Base-by-base conservation (phyloP, 1,140 invertebrate species). In the Xylocopa sonorina region DNA sequence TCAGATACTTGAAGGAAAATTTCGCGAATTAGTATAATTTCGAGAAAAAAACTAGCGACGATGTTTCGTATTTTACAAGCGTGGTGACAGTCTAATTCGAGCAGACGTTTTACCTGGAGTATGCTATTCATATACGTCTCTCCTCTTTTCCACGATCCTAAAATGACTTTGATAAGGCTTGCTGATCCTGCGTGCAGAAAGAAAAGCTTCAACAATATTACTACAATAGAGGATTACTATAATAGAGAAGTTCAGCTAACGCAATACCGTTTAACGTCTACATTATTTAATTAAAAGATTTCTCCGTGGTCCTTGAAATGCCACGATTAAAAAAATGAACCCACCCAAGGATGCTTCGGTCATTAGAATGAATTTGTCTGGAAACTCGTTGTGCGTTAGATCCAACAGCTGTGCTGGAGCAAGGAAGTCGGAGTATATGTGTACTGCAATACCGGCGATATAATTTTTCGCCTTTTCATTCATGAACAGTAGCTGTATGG, bases 331-430 rank as follows among this genome's bases (percentile, higher is more conserved):
- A n/a, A n/a, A n/a, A n/a, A n/a, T n/a, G n/a, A n/a, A n/a, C n/a
- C n/a, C n/a, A n/a, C n/a, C n/a, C n/a, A n/a, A n/a, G n/a, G n/a
- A 96, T 6, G 96, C 96, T 91, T 98, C 97, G 0, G 97, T 97
- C n/a, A 94, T 94, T 0, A 98, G 82, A 24, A 98, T 90, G 83
- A 97, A 95, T 83, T 96, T 95, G 32, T 96, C 93, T 0, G 97
- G 96, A 89, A 94, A 94, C 9, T 90, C 83, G 9, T 93, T 77
- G 86, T 95, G 95, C 1, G 94, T 94, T 14, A 88, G 55, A 50
- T 94, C 92, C 1, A 98, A 87, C 1, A 95, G n/a, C n/a, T n/a
- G 77, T 4, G 78, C 72, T 0, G 95, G 85, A 0, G 95, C 92
- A 9, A 94, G 88, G 1, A 95, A 43, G 90, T 98, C 96, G 50